Evolutionary conservation across 2,113 vertebrate genomes (phyloP).

Genomic region (Rhinopomastus cyanomelas): DNA sequence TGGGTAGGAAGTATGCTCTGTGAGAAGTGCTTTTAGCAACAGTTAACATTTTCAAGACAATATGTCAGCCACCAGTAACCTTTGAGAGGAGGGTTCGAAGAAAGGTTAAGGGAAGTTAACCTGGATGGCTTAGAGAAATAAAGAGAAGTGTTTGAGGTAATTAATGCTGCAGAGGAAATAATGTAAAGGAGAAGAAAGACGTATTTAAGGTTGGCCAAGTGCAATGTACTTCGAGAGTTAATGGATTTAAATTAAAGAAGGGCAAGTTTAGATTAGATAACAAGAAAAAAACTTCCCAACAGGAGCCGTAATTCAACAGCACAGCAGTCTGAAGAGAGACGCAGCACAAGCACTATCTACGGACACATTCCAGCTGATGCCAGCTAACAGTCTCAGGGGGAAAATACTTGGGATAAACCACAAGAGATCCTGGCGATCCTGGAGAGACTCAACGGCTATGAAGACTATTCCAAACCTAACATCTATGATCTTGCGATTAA

Average conservation of each 20-base stretch:
- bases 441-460: constrained; percentile 3
- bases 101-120: constrained; percentile 65
- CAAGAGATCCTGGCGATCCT: constrained; percentile 10
- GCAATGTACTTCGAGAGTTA: constrained; percentile 33
- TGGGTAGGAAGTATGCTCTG: not conserved
- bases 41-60: constrained; percentile 66
- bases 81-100: constrained; percentile 49
- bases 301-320: constrained; percentile 9
- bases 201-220: constrained; percentile 45
- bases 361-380: constrained; percentile 2
- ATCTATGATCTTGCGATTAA: constrained; percentile 49
- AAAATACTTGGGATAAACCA: constrained; percentile 25
- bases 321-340: not conserved
- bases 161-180: constrained; percentile 57
- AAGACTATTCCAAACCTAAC: constrained; percentile 12
- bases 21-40: constrained; percentile 51
- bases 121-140: constrained; percentile 54
- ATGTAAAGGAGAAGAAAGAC: constrained; percentile 39
- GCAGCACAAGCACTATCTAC: not conserved
- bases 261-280: constrained; percentile 47
- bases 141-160: constrained; percentile 37
- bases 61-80: constrained; percentile 59
- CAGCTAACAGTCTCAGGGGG: not conserved
- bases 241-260: constrained; percentile 62
- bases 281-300: constrained; percentile 38